phyloP scores from a whole-genome alignment of 1,140 invertebrate species.

The Heterodera schachtii region DNA sequence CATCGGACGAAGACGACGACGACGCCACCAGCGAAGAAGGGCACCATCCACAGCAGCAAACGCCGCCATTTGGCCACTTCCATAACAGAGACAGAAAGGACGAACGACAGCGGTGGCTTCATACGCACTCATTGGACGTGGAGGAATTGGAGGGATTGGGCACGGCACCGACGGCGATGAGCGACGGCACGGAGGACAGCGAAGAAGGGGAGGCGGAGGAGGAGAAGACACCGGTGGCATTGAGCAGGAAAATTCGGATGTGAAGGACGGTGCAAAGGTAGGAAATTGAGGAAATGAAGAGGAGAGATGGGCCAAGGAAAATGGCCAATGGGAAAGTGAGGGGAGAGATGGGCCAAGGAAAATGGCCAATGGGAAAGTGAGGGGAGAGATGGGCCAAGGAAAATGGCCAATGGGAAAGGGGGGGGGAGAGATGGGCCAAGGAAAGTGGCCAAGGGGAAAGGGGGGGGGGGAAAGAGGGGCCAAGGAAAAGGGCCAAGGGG shows the following conservation, averaged over 20 bases:
- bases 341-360: too few species aligned
- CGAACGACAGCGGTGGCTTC: neutral
- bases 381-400: too few species aligned
- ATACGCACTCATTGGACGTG: constrained; percentile 18
- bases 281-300: too few species aligned
- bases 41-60: neutral
- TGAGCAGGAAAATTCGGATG: constrained; percentile 52
- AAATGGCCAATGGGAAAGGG: too few species aligned
- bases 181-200: neutral
- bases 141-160: neutral
- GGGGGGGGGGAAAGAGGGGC: too few species aligned
- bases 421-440: too few species aligned
- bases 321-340: too few species aligned
- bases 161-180: neutral
- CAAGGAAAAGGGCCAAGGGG: too few species aligned
- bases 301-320: too few species aligned
- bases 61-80: neutral
- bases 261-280: constrained; percentile 32
- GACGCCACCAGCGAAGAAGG: neutral
- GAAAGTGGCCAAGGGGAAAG: too few species aligned
- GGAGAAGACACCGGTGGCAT: constrained; percentile 29
- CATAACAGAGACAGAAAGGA: neutral
- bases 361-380: too few species aligned
- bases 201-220: constrained; percentile 15
- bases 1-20: constrained; percentile 21